phyloP scores from a whole-genome alignment of 2,113 vertebrate species.

The Leptodactylus fuscus region DNA sequence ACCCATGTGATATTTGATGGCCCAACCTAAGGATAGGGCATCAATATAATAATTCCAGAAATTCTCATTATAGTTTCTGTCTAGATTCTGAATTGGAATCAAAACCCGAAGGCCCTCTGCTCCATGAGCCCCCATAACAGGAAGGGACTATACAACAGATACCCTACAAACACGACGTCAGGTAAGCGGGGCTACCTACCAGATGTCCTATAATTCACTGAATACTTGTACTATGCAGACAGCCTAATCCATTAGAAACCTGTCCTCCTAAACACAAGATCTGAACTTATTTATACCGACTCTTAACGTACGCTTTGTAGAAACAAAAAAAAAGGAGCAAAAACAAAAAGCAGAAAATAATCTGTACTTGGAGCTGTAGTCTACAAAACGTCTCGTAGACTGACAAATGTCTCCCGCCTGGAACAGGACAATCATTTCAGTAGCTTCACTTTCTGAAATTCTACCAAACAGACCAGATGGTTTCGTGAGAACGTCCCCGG shows the following conservation, averaged over 20 bases:
- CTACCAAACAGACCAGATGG: not conserved
- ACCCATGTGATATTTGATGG: too few species aligned
- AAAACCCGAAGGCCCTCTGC: too few species aligned
- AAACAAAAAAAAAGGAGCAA: not conserved
- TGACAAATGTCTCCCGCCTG: conserved; percentile 25
- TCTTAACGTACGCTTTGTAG: not conserved
- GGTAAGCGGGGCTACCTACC: not conserved
- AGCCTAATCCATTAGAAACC: too few species aligned
- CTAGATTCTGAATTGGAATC: too few species aligned
- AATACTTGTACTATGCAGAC: not conserved
- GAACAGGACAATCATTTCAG: not conserved
- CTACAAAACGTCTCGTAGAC: not conserved
- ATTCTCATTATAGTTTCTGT: too few species aligned
- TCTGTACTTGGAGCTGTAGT: not conserved
- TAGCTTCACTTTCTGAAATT: not conserved
- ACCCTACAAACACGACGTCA: too few species aligned
- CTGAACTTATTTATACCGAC: not conserved
- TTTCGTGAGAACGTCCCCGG: conserved; percentile 8
- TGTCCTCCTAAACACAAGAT: not conserved
- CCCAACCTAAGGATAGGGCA: too few species aligned
- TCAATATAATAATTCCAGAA: too few species aligned
- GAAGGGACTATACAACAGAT: too few species aligned
- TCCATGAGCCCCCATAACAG: too few species aligned
- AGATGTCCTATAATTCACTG: not conserved
- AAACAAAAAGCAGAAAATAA: not conserved